Base-by-base conservation (phyloP, 2,888 invertebrate genomes). In the Drosophila mimica region DNA sequence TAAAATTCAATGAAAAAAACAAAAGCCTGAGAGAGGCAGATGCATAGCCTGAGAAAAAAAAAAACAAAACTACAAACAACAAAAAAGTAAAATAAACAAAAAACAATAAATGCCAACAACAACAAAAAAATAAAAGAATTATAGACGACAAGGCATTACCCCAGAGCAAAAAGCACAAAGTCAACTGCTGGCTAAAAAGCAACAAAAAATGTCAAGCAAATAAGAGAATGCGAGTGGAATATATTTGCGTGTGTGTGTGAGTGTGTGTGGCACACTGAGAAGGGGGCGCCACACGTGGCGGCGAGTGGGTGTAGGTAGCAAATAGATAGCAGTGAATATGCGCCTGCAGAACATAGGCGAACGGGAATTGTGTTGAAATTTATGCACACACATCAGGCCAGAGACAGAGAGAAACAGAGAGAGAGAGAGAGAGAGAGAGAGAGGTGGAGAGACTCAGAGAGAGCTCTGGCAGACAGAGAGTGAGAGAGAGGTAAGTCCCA, bases 91-190 rank as follows among this genome's bases (percentile, higher is more conserved):
- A 60, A 59, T 36, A 74, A 70, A 59, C 36, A 65, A 52, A 54
- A 62, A 66, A 71, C 61, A 59, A 38, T 58, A 57, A 68, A 25
- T 25, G 25, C 25, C 25, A 25, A 25, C 25, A 25, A 25, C 1
- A 25, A 25, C 2, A 53, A 51, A 20, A 20, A 59, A 67, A 69
- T 38, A 57, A 63, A 59, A 49, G 52, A 62, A 66, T 48, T 53
- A 70, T 67, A 72, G 68, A 70, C 58, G 72, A 61, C 73, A 51
- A 70, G 56, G 72, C 72, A 74, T 71, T 79, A 73, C 48, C 74
- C 83, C 66, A 68, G 71, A 86, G 83, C 69, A 58, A 20, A 43
- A 70, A 64, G 85, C 84, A 70, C 64, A 82, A 79, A 82, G 68
- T 82, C 83, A 83, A 77, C 66, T 70, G 73, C 34, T 73, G 79